Evolutionary conservation across 2,888 invertebrate species (phyloP), one percentile per base, ranked within the genome.

Genomic region (Salpingus planirostris): DNA sequence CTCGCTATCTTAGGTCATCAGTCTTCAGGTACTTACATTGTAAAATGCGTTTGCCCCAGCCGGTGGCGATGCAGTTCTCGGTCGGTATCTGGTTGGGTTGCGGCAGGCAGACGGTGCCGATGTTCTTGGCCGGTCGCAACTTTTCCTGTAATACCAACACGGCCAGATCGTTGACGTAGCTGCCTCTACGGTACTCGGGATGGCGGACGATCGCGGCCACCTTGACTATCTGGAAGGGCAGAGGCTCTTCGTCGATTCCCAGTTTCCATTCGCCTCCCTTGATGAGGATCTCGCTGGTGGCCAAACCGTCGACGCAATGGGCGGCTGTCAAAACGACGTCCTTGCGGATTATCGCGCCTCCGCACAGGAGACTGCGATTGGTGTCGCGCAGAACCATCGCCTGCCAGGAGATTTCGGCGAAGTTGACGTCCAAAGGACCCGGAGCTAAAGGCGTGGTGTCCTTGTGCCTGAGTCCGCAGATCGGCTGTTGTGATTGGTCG

Each of bases 351-450:
- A 89, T 80, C 14, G 78, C 84, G 37, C 85, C 88, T 11, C 86
- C 85, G 49, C 88, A 88, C 1, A 87, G 69, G 2, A 86, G 69
- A 29, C 79, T 76, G 50, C 74, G 76, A 57, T 81, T 79, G 1
- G 76, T 73, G 50, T 80, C 78, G 11, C 79, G 71, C 10, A 86
- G 64, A 1, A 88, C 69, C 81, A 88, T 85, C 1, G 84, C 86
- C 60, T 88, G 87, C 88, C 88, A 88, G 35, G 88, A 84, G 52
- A 86, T 85, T 65, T 87, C 86, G 1, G 78, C 85, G 59, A 87
- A 86, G 55, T 76, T 75, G 1, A 76, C 76, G 36, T 82, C 79
- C 24, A 73, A 57, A 27, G 63, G 59, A 13, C 57, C 59, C 21
- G 52, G 50, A 13, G 76, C 77, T 43, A 60, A 64, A 0, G 76